Evolutionary conservation across 2,113 vertebrate genomes (phyloP), one percentile per base, ranked within the genome.

Genomic region (Poeciliopsis retropinna): DNA sequence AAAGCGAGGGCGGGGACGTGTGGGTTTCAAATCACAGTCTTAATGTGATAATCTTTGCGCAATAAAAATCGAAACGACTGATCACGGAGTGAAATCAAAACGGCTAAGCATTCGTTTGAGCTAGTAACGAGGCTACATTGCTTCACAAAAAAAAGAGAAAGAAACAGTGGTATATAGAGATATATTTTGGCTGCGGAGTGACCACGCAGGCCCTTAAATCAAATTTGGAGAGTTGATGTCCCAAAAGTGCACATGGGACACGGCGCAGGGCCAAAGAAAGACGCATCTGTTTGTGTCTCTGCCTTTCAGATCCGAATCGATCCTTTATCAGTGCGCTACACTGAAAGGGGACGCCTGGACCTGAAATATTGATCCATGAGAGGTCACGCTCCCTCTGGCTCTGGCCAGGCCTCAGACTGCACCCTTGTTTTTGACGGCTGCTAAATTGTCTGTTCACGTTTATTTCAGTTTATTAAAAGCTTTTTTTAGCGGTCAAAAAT

Each of bases 261-360:
- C 67, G 73, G 72, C 78, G 67, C 81, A 60, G 78, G 41, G 70
- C 72, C 83, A 67, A 82, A 88, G 90, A 72, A 84, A 86, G 85
- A 78, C 83, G 84, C 89, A 90, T 89, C 87, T 92, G 92, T 92
- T 91, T 92, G 84, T 87, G 85, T 87, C 87, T 92, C 84, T 87
- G 84, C 87, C 87, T 92, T 86, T 92, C 86, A 82, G 75, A 88
- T 92, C 82, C 79, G 75, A 90, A 90, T 92, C 89, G 94, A 93
- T 92, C 91, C 94, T 94, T 90, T 95, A 92, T 95, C 88, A 91
- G 84, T 76, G 85, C 63, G 88, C 86, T 85, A 77, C 92, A 91
- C 91, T 86, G 85, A 83, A 89, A 67, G 90, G 83, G 90, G 86
- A 89, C 91, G 90, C 91, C 87, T 91, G 93, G 89, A 91, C 91